Conservation (phyloP, 2,113 vertebrate genomes). For the Semnornis frantzii region DNA sequence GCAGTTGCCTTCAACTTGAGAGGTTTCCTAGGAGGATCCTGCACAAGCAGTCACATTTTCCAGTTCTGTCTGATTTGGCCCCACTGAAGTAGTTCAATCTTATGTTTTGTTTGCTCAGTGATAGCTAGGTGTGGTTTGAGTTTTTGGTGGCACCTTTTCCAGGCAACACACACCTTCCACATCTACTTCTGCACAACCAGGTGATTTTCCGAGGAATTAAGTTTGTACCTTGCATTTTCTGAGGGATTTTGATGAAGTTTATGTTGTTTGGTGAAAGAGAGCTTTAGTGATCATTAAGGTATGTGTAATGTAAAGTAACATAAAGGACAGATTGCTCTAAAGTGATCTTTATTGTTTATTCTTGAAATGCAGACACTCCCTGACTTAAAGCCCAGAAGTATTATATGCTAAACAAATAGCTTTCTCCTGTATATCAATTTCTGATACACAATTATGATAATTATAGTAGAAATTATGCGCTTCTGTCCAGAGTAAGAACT, state of each 20-base stretch:
- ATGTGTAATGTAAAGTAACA: background rate
- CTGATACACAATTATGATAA: background rate
- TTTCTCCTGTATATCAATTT: background rate
- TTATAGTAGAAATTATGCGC: background rate
- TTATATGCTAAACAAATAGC: background rate
- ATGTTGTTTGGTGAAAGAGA: background rate
- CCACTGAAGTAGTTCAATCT: background rate
- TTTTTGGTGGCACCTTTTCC: background rate
- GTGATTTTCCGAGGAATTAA: background rate
- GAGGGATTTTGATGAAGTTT: background rate
- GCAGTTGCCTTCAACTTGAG: background rate
- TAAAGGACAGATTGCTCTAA: background rate
- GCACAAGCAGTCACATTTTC: background rate
- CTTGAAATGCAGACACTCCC: background rate
- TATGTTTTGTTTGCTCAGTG: background rate
- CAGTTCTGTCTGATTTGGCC: background rate
- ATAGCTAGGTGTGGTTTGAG: background rate
- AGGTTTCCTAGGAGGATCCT: background rate
- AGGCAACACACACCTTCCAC: background rate
- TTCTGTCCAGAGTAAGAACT: background rate
- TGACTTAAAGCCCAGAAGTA: background rate
- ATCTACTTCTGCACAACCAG: background rate
- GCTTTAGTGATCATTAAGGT: background rate
- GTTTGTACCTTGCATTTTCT: background rate
- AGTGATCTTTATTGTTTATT: background rate